phyloP scores from a whole-genome alignment of 2,113 vertebrate genomes.

The Nematolebias whitei region DNA sequence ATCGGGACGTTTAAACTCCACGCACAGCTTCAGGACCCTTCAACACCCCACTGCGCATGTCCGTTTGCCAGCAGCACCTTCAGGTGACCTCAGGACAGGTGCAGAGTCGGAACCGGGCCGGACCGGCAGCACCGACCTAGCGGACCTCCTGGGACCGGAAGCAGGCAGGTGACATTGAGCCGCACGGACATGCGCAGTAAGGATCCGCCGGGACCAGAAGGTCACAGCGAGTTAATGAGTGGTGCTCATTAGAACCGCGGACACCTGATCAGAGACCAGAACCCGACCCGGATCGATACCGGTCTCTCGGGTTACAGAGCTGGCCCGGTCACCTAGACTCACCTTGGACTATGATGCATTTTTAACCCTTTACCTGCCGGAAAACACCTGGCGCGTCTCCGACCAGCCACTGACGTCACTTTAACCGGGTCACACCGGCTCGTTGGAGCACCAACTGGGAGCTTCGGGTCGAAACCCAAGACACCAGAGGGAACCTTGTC shows the following conservation, averaged over 20 bases:
- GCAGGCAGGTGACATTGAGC: constrained; percentile 49
- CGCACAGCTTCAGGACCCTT: too few species aligned
- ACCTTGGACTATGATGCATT: constrained; percentile 91
- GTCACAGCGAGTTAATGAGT: constrained; percentile 62
- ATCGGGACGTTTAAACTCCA: too few species aligned
- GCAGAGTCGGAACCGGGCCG: too few species aligned
- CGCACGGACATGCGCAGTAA: constrained; percentile 45
- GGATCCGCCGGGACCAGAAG: constrained; percentile 28
- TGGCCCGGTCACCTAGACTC: constrained; percentile 87
- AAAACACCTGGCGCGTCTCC: background rate
- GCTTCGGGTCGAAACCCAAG: background rate
- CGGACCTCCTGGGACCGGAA: background rate
- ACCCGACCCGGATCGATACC: constrained; percentile 58
- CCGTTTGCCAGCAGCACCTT: too few species aligned
- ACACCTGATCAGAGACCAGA: constrained; percentile 55
- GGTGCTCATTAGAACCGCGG: constrained; percentile 48
- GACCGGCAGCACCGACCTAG: background rate
- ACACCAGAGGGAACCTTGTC: background rate
- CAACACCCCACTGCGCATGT: too few species aligned
- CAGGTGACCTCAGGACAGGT: too few species aligned
- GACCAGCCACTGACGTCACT: too few species aligned
- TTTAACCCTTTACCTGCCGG: constrained; percentile 83
- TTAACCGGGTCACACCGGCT: too few species aligned
- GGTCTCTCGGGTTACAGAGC: constrained; percentile 20
- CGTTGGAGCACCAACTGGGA: background rate